phyloP scores from a whole-genome alignment of 2,113 vertebrate species.

The Sinocyclocheilus grahami region DNA sequence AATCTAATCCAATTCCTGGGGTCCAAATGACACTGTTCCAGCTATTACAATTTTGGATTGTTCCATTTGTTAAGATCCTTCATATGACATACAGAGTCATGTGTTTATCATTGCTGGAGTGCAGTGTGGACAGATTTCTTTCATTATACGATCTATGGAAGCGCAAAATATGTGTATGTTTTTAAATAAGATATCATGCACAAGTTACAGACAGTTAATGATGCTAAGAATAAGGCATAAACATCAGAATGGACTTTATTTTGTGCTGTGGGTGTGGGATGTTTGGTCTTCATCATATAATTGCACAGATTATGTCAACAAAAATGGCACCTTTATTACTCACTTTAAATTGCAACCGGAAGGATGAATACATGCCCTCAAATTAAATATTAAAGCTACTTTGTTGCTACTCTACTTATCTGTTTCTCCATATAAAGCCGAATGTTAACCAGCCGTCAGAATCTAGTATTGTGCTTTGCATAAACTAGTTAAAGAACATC shows the following conservation, averaged over 20 bases:
- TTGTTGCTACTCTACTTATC: not conserved
- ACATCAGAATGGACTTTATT: not conserved
- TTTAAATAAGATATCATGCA: no score
- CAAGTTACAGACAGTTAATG: not conserved
- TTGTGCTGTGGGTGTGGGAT: not conserved
- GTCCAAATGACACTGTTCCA: not conserved
- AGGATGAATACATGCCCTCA: not conserved
- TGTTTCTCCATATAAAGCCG: not conserved
- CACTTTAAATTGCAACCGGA: not conserved
- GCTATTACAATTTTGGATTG: no score
- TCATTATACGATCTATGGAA: no score
- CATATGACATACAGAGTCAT: no score
- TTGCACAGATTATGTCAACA: not conserved
- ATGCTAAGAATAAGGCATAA: no score
- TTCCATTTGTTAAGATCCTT: no score
- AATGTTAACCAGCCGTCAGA: not conserved
- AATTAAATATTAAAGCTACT: not conserved
- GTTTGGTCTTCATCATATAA: not conserved
- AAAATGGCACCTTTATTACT: slow-evolving; percentile 7
- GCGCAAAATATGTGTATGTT: no score
- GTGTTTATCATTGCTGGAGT: no score
- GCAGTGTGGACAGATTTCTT: no score
- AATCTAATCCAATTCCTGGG: not conserved
- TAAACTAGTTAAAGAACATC: slow-evolving; percentile 15
- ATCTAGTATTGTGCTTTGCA: not conserved